Evolutionary conservation across 2,113 vertebrate species (phyloP), one percentile per base, ranked within the genome.

Genomic region (Ptychochromis oligacanthus): DNA sequence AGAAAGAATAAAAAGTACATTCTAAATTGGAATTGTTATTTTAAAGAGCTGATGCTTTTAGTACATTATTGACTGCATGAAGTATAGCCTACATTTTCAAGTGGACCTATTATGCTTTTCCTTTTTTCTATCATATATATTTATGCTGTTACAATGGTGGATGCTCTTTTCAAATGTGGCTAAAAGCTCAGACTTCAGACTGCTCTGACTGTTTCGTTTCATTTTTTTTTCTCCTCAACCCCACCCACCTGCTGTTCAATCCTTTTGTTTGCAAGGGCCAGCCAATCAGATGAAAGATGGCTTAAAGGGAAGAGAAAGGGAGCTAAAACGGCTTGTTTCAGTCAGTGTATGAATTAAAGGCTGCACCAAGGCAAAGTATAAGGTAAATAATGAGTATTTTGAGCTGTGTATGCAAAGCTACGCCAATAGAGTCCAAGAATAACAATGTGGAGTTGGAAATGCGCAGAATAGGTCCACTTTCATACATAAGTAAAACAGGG

Each of bases 321-420:
- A 65, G 43, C 7, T 26, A 67, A 1, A 46, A 49, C 15, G 11
- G 38, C 22, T 67, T 49, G 22, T 15, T 7, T 67, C 64, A 18
- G 22, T 46, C 14, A 67, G 64, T 49, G 26, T 67, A 28, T 49
- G 40, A 67, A 67, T 13, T 67, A 22, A 67, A 26, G 64, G 22
- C 40, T 67, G 22, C 64, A 46, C 0, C 22, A 67, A 0, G 0
- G 15, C 40, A 0, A 46, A 67, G 40, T 28, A 49, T 49, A 67
- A 38, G 4, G 36, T 38, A 38, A 38, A 6, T 5, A 38, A 38
- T 6, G 6, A 38, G 4, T 9, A 38, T 38, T 7, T 38, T 38
- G 36, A 67, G 22, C 40, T 46, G 40, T 67, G 64, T 24, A 24
- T 43, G 0, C 24, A 70, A 49, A 49, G 38, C 24, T 12, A 31